Evolutionary conservation across 2,888 invertebrate species (phyloP), one percentile per base, ranked within the genome.

Genomic region (Conus canariensis): DNA sequence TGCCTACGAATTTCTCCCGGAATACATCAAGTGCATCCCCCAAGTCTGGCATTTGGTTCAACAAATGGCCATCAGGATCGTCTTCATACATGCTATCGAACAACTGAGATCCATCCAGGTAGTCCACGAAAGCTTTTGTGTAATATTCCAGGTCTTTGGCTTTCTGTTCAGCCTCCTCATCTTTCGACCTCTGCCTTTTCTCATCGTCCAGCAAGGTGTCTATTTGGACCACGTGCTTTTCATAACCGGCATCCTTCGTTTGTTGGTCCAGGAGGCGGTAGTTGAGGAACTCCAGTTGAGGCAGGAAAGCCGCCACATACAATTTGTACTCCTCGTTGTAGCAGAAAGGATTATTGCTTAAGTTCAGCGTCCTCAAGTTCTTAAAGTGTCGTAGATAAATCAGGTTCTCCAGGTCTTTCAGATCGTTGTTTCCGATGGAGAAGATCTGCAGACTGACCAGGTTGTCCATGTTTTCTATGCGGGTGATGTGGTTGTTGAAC

Each of bases 301-400:
- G 97, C 10, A 99, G 96, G 92, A 98, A 97, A 0, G 98, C 97
- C 80, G 97, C 97, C 0, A 98, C 96, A 94, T 98, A 98, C 22
- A 97, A 96, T 90, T 97, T 97, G 90, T 98, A 97, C 88, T 97
- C 97, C 45, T 93, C 91, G 60, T 93, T 92, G 45, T 97, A 93
- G 83, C 97, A 97, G 94, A 98, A 98, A 8, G 98, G 98, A 96
- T 99, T 99, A 3, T 98, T 98, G 90, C 92, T 94, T 64, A 96
- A 90, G 90, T 95, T 96, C 59, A 96, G 90, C 16, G 96, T 96
- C 92, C 95, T 95, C 88, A 96, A 92, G 80, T 95, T 93, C 91
- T 93, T 94, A 93, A 96, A 96, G 90, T 93, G 92, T 87, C 96
- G 92, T 85, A 96, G 91, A 96, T 83, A 83, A 83, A 56, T 8